Percentiles rank a stretch among this genome's conserved stretches.
phyloP scores from a whole-genome alignment of 2,113 vertebrate species.

The Leptosomus discolor region DNA sequence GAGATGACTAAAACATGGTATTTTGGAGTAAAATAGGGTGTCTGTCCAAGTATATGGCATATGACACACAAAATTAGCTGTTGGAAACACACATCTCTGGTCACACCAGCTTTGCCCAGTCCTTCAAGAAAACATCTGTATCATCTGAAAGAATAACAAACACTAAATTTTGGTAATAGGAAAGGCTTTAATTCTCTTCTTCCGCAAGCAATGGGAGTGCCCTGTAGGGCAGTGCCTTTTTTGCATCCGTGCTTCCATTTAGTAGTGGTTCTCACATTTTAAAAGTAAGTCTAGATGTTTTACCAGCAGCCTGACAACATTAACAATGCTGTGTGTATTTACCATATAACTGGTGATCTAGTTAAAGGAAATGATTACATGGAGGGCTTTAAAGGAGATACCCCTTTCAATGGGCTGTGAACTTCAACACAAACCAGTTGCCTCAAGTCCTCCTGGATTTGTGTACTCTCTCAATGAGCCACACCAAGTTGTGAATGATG shows the following conservation, averaged over 20 bases:
- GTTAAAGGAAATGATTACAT: not conserved
- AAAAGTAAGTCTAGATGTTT: conserved; percentile 16
- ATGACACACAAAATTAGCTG: not conserved
- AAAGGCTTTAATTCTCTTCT: not conserved
- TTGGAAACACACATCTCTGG: not conserved
- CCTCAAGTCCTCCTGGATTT: not conserved
- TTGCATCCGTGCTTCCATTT: not conserved
- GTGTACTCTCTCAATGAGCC: not conserved
- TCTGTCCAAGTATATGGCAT: not conserved
- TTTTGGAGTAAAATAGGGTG: not conserved
- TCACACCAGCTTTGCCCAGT: not conserved
- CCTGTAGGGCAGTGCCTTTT: not conserved
- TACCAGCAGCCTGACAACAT: conserved; percentile 2
- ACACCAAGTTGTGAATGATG: not conserved
- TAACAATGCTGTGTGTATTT: not conserved
- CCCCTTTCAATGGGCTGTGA: not conserved
- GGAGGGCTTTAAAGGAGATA: not conserved
- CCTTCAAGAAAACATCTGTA: not conserved
- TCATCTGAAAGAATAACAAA: not conserved
- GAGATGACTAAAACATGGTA: not conserved
- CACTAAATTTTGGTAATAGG: not conserved
- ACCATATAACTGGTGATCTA: not conserved
- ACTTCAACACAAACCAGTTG: not conserved
- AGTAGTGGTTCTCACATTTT: not conserved
- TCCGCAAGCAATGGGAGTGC: not conserved